Percentiles rank a stretch among this genome's conserved stretches.
These are phyloP conservation scores for Polypterus senegalus DNA, from an alignment of 2,113 vertebrate genomes.

Conservation along the genomic window DNA sequence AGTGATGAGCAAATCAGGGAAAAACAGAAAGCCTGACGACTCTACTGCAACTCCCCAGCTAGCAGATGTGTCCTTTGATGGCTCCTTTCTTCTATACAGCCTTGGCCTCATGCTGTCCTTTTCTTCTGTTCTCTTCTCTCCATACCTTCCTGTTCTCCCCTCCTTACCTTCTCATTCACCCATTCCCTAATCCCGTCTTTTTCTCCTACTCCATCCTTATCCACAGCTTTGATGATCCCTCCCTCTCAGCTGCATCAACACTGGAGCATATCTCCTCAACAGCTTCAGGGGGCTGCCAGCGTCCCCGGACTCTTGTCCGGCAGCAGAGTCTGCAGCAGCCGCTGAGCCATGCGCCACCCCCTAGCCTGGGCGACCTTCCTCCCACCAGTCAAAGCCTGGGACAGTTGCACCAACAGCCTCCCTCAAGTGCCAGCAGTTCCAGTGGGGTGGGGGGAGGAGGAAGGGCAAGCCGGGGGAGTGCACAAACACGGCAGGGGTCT, in stretches of 20 bases:
- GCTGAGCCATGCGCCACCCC: conserved; percentile 69
- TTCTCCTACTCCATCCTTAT: conserved; percentile 51
- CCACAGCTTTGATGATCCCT: conserved; percentile 80
- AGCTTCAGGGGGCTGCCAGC: conserved; percentile 57
- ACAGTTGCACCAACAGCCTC: conserved; percentile 67
- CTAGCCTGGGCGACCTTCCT: conserved; percentile 64
- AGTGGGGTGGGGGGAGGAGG: conserved; percentile 43
- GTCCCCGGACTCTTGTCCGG: conserved; percentile 81
- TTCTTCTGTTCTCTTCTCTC: conserved; percentile 46
- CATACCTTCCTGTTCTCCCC: conserved; percentile 38
- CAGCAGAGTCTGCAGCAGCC: conserved; percentile 95
- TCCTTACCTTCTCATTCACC: conserved; percentile 34
- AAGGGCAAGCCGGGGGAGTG: conserved; percentile 42
- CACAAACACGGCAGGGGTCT: conserved; percentile 45
- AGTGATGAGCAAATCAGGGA: background rate
- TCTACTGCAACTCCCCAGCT: conserved; percentile 28
- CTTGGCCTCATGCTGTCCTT: conserved; percentile 51
- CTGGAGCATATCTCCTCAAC: conserved; percentile 84
- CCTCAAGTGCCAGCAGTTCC: conserved; percentile 21
- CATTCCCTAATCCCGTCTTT: conserved; percentile 30
- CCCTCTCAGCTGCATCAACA: conserved; percentile 77
- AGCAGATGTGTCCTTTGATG: conserved; percentile 32
- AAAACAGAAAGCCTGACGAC: background rate
- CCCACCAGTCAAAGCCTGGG: conserved; percentile 93
- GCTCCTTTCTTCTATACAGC: conserved; percentile 48